These are phyloP conservation scores for Dolichoris vasculosae DNA, from an alignment of 1,140 invertebrate species.

Conservation along the genomic window DNA sequence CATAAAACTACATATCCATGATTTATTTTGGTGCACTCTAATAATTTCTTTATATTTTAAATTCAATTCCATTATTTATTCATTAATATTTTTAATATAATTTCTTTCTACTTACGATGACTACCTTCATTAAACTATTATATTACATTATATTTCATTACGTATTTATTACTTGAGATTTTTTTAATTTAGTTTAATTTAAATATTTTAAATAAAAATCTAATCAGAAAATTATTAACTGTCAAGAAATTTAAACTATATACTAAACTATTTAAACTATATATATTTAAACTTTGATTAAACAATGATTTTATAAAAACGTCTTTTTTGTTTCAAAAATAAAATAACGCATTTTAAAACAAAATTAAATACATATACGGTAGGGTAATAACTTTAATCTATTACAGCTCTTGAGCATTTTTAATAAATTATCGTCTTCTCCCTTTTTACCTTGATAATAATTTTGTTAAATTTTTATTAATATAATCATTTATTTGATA, in stretches of 20 bases:
- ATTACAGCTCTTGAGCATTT: background rate
- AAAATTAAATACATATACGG: background rate
- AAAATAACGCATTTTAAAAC: background rate
- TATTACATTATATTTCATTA: too few relatives aligned
- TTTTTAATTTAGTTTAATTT: too few relatives aligned
- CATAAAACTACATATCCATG: background rate
- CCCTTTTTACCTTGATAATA: background rate
- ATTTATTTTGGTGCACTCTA: background rate
- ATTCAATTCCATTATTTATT: background rate
- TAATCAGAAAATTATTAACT: background rate
- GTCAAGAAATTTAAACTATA: background rate
- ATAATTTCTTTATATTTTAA: background rate
- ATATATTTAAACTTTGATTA: too few relatives aligned
- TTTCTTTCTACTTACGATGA: too few relatives aligned
- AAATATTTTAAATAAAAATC: background rate
- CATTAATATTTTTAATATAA: background rate
- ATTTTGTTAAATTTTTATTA: background rate
- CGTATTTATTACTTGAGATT: too few relatives aligned
- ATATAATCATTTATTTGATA: background rate
- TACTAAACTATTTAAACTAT: too few relatives aligned
- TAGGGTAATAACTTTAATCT: background rate
- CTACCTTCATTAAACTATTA: too few relatives aligned
- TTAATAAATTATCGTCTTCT: constrained; percentile 2
- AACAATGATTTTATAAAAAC: too few relatives aligned
- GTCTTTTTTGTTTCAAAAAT: background rate